These are phyloP conservation scores for Oncopeltus fasciatus DNA, from an alignment of 1,140 invertebrate species.

Conservation along the genomic window DNA sequence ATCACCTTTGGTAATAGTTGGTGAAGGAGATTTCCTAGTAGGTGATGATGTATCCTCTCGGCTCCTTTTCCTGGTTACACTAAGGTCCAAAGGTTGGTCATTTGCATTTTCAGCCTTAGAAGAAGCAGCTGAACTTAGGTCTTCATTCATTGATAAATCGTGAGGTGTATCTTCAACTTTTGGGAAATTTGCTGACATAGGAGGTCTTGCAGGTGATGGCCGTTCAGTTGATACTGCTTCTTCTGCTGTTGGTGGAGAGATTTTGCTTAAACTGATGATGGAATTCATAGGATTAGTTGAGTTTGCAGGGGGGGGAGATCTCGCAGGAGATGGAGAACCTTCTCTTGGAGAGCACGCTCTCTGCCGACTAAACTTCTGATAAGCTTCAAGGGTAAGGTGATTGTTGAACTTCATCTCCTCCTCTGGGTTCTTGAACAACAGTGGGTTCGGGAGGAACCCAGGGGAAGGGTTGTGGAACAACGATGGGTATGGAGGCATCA, in stretches of 20 bases:
- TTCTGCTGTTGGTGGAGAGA: slow-evolving; percentile 47
- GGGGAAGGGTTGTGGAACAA: slow-evolving; percentile 37
- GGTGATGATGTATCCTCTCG: not conserved
- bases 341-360: slow-evolving; percentile 14
- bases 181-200: slow-evolving; percentile 26
- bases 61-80: slow-evolving; percentile 34
- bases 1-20: not conserved
- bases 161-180: slow-evolving; percentile 24
- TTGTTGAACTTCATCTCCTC: slow-evolving; percentile 15
- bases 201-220: slow-evolving; percentile 46
- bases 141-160: slow-evolving; percentile 30
- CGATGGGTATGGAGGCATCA: slow-evolving; percentile 42
- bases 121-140: slow-evolving; percentile 22
- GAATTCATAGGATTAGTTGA: slow-evolving; percentile 30
- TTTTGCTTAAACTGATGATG: slow-evolving; percentile 31
- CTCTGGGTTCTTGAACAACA: slow-evolving; percentile 31
- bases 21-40: not conserved
- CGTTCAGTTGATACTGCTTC: slow-evolving; percentile 44
- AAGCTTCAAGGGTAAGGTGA: slow-evolving; percentile 22
- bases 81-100: slow-evolving; percentile 62
- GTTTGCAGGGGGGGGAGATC: slow-evolving; percentile 6
- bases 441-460: slow-evolving; percentile 36
- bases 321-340: not conserved
- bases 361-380: slow-evolving; percentile 17
- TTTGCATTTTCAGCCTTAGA: slow-evolving; percentile 12